phyloP scores from a whole-genome alignment of 2,113 vertebrate species.

The Eulacestoma nigropectus region DNA sequence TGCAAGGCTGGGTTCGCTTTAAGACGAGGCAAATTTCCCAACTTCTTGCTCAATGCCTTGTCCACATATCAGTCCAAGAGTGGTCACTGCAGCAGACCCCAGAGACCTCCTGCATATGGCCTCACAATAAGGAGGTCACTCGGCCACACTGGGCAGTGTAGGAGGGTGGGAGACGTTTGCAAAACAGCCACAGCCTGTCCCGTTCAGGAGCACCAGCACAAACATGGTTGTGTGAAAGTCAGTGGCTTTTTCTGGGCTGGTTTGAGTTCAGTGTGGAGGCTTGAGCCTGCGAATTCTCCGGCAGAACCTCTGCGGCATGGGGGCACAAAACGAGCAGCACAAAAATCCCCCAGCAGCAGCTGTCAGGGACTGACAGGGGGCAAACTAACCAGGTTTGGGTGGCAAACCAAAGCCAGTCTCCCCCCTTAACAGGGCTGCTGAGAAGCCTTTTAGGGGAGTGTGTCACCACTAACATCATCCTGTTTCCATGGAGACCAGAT shows the following conservation, averaged over 20 bases:
- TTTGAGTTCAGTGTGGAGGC: not conserved
- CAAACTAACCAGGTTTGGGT: not conserved
- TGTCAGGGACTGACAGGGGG: not conserved
- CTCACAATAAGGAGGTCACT: not conserved
- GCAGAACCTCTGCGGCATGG: not conserved
- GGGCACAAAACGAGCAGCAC: not conserved
- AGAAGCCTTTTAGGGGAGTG: slow-evolving; percentile 30
- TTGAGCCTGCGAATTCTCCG: not conserved
- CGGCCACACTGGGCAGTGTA: accelerated
- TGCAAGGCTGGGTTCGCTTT: not conserved
- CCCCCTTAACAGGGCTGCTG: not conserved
- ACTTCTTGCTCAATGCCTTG: not conserved
- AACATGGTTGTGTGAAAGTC: accelerated
- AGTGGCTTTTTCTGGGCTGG: not conserved
- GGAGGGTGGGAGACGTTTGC: not conserved
- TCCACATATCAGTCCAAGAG: not conserved
- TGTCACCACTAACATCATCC: slow-evolving; percentile 43
- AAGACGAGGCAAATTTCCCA: not conserved
- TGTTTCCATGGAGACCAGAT: slow-evolving; percentile 71
- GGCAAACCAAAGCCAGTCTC: not conserved
- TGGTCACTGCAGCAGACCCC: not conserved
- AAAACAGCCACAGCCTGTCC: not conserved
- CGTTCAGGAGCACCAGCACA: not conserved
- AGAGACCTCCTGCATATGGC: not conserved
- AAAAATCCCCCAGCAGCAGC: not conserved